Evolutionary conservation across 2,797 vertebrate species (phyloP), one percentile per base, ranked within the genome.

Genomic region (Peromyscus nudipes): DNA sequence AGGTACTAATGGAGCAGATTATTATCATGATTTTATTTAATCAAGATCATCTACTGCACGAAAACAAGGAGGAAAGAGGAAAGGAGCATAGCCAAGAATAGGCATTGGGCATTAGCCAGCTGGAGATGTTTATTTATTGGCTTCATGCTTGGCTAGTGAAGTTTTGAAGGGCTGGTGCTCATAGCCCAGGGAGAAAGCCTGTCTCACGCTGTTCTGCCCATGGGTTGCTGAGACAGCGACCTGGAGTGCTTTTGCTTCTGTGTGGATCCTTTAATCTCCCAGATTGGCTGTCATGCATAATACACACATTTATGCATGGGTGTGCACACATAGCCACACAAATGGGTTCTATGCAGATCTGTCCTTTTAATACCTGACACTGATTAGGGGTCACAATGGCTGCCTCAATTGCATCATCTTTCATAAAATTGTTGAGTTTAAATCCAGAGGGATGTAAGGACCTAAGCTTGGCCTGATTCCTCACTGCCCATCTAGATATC

Each of bases 1-100:
- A 98, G 96, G 93, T 98, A 97, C 96, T 98, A 98, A 98, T 98
- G 97, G 97, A 98, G 89, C 88, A 96, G 86, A 97, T 98, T 98
- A 98, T 98, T 98, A 92, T 98, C 97, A 96, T 98, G 97, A 98
- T 98, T 98, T 98, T 98, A 98, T 98, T 98, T 98, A 96, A 96
- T 97, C 91, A 97, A 97, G 86, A 98, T 98, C 97, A 98, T 94
- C 95, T 98, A 90, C 97, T 98, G 95, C 92, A 95, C 89, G 96
- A 96, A 96, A 97, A 98, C 89, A 95, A 97, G 95, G 88, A 95
- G 62, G 87, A 90, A 86, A 89, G 80, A 88, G 49, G 52, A 85
- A 76, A 73, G 82, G 73, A 92, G 95, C 0, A 0, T 95, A 97
- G 96, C 91, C 62, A 52, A 16, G 65, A 96, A 96, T 64, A 93